phyloP scores from a whole-genome alignment of 2,797 vertebrate species.

The Craterocephalus amniculus region DNA sequence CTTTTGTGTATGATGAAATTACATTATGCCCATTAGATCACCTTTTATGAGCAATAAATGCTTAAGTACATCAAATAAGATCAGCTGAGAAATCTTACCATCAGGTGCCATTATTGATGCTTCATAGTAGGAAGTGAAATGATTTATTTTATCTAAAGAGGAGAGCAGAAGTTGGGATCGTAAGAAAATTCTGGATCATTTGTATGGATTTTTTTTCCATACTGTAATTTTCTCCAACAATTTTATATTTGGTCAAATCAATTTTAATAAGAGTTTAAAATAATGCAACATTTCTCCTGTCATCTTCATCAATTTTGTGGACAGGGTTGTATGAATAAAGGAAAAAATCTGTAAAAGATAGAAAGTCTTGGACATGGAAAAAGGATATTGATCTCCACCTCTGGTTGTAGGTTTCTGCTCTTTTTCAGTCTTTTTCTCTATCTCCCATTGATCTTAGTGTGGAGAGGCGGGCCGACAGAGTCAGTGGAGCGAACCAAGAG shows the following conservation, averaged over 20 bases:
- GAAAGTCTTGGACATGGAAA: conserved; percentile 1
- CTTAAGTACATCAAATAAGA: too few species aligned
- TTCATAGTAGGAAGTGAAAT: neutral
- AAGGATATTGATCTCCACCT: conserved; percentile 29
- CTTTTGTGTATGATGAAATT: neutral
- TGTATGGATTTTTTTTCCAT: neutral
- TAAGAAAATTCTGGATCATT: too few species aligned
- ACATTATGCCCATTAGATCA: neutral
- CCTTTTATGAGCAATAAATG: neutral
- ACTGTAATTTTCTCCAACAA: conserved; percentile 3
- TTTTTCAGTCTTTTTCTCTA: conserved; percentile 25
- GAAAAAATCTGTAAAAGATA: conserved; percentile 27
- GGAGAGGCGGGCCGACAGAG: conserved; percentile 71
- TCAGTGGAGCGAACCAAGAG: conserved; percentile 69
- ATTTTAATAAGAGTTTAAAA: conserved; percentile 24
- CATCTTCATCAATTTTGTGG: neutral
- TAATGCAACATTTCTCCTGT: conserved; percentile 14
- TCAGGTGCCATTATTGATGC: neutral
- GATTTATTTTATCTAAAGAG: too few species aligned
- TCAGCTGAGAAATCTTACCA: neutral
- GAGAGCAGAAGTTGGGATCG: too few species aligned
- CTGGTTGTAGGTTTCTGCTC: conserved; percentile 45
- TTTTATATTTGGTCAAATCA: conserved; percentile 42
- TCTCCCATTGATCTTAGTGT: conserved; percentile 72
- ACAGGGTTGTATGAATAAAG: neutral